Evolutionary conservation across 2,888 invertebrate genomes (phyloP), one percentile per base, ranked within the genome.

Genomic region (Sesamia inferens): DNA sequence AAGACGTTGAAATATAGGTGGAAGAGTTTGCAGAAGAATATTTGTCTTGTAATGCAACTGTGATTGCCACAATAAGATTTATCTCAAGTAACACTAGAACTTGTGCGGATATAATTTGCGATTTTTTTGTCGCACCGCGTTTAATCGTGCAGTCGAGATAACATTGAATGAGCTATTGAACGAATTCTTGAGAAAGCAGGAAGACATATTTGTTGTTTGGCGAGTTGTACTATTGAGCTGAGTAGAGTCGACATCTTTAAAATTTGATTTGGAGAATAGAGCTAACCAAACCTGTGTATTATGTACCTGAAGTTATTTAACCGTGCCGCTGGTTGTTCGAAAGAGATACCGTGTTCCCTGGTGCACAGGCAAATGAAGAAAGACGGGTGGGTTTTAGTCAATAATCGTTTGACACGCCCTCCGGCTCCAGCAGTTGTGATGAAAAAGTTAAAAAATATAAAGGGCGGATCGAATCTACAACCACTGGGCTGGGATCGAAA

Each of bases 1-100:
- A 72, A 22, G 0, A 0, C n/a, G 3, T 8, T 14, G 31, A 5
- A 16, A 72, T 64, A 85, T n/a, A 61, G 67, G 42, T 71, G 24
- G 31, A 61, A 58, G 14, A 24, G n/a, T 14, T 24, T 22, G 73
- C 47, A 78, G 51, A 57, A 16, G 5, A 39, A 47, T 3, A 62
- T 59, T 79, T 77, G 75, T 51, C 10, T 58, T 39, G 22, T 42
- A 68, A 73, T 69, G 58, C 61, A 79, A 76, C 76, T 84, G 86
- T 86, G 79, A 85, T 79, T 78, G 82, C 76, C 82, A 92, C 91
- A 93, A 93, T 90, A 87, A 87, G 84, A 88, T 76, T 87, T 89
- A 88, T 89, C 87, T 85, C 76, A 82, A 85, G 94, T 93, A 94
- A 95, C 94, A 95, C 92, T 94, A 94, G 94, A 94, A 94, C 93